Base-by-base conservation (phyloP, 2,888 invertebrate genomes). In the Eumerus sabulonum region DNA sequence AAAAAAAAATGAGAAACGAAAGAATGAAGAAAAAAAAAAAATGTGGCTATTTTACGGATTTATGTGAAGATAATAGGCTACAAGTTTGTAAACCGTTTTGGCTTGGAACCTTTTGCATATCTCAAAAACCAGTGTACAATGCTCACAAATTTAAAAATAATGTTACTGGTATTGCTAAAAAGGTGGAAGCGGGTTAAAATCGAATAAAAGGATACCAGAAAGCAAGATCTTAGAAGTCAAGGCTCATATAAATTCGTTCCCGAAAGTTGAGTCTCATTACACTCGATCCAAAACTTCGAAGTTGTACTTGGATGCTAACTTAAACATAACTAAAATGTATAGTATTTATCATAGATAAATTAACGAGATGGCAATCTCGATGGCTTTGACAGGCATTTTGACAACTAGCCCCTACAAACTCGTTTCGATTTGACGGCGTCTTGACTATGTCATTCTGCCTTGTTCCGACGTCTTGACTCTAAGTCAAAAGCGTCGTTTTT, bases 91-190 rank as follows among this genome's bases (percentile, higher is more conserved):
- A 36, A 11, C 36, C 7, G 11, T 40, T 62, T 50, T 14, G 47
- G 47, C 9, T 47, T 17, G 47, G 47, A 47, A 47, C 18, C 9
- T 47, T 47, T 47, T 14, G 16, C 11, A 18, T 47, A 17, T 47
- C 47, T 11, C 47, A 47, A 47, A 47, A 47, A 47, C 47, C 47
- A 47, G 17, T 47, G 9, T 47, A 47, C 18, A 47, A 47, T 47
- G 47, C 47, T 9, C 47, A 47, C 16, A 17, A 47, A 7, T 17
- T 17, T 14, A 47, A 18, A 18, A 47, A 47, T 47, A 5, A 1
- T 14, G 11, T 47, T 1, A 47, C 36, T 36, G 36, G 36, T 5
- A 36, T 36, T 9, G 7, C 36, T 11, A 36, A 36, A 36, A 11
- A 11, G 36, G 36, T 9, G 11, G 36, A 36, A 36, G 36, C 11